Evolutionary conservation across 2,888 invertebrate species (phyloP), one percentile per base, ranked within the genome.

Genomic region (Pterostichus niger): DNA sequence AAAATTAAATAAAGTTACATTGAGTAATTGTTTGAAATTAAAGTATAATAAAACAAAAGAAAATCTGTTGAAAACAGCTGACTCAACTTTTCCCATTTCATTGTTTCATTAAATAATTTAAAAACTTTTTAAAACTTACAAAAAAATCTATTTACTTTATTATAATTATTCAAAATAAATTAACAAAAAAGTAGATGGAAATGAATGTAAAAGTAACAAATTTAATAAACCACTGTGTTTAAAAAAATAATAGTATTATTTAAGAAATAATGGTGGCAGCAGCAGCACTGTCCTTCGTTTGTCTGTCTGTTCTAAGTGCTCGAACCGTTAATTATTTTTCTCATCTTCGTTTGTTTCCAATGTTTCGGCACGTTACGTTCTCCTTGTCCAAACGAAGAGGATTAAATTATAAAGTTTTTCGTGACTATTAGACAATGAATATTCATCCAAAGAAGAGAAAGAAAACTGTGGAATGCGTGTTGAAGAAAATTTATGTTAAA

Each of bases 361-460:
- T 59, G 59, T 59, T 59, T 59, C 59, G 59, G 59, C 59, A 59
- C 24, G 17, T 24, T 40, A 9, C 40, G 7, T 40, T 40, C 3
- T 40, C 40, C 40, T 40, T 24, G 59, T 59, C 59, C 59, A 24
- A 11, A 15, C 54, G 54, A 56, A 13, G 24, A 24, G n/a, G 71
- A 71, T 71, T 71, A 71, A 44, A 71, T 71, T 71, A 71, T 71
- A 71, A 71, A 71, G 71, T 46, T 68, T 59, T 68, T 68, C 40
- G 33, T 44, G 68, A 68, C 68, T 68, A 71, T 46, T 46, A 71
- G 17, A 49, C 46, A 71, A 44, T 71, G 71, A 71, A 71, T 46
- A 71, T 71, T 71, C 46, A 71, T 13, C 4, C 46, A 71, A 71
- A 46, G 31, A 44, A 71, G 71, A 71, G 13, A 7, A 68, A 40